Base-by-base conservation (phyloP, 2,888 invertebrate genomes). In the Noctua janthe region DNA sequence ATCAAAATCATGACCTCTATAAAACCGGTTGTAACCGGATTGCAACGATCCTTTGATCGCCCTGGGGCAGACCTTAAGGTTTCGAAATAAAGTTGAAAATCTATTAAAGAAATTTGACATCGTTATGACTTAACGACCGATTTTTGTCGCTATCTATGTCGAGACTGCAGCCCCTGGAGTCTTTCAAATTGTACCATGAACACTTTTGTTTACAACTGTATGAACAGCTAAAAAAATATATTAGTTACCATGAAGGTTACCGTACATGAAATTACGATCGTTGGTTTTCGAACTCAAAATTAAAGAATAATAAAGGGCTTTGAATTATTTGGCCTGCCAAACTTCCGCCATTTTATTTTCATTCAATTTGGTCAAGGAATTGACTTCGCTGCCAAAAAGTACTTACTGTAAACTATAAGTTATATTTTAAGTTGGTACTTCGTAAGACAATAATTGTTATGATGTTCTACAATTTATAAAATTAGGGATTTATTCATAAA, bases 21-120 rank as follows among this genome's bases (percentile, higher is more conserved):
- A 54, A 47, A 82, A 83, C 82, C 35, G 59, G 83, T 54, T 69
- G 15, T 2, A 49, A 80, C 29, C 49, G 64, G 20, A 71, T 66
- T 23, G 10, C 29, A 81, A 54, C 13, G 51, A 72, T 35, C 54
- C 29, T 79, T 51, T 69, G 2, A 51, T 70, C 17, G 39, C 17
- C 39, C 8, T 29, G 29, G 29, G 29, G 29, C 29, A 29, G 29
- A n/a, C n/a, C n/a, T n/a, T n/a, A n/a, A n/a, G n/a, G n/a, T 29
- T 29, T 29, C 29, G 29, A 29, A 29, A 29, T 29, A 29, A 29
- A 1, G 29, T 29, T 29, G 29, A 29, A 29, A 29, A 29, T 29
- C 29, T 29, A 29, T 29, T 29, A 29, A 29, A 29, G 29, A 29
- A 29, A 29, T 29, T 29, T 29, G 29, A 29, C 29, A 29, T 29